These are phyloP conservation scores for Lordiphosa collinella DNA, from an alignment of 1,140 invertebrate genomes.

Conservation along the genomic window DNA sequence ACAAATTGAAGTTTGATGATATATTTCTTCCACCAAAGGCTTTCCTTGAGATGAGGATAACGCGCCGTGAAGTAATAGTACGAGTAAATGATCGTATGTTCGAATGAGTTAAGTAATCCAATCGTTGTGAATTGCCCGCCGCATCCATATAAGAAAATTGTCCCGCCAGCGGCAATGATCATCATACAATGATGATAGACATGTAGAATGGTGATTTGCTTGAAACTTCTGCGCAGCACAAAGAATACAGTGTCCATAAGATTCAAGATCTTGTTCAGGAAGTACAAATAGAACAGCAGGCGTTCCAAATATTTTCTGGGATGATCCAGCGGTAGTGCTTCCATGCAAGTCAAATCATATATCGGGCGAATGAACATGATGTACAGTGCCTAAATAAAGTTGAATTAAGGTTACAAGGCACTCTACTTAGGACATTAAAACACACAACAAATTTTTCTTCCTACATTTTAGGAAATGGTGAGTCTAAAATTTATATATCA, in stretches of 20 bases:
- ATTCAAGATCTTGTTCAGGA: background rate
- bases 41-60: background rate
- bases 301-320: background rate
- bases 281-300: background rate
- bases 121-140: background rate
- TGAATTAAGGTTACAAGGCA: too few relatives aligned
- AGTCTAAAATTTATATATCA: too few relatives aligned
- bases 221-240: background rate
- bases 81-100: background rate
- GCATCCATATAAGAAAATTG: background rate
- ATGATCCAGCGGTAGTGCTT: background rate
- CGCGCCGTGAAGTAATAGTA: background rate
- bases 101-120: background rate
- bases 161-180: background rate
- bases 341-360: background rate
- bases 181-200: constrained; percentile 4
- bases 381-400: background rate
- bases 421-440: too few relatives aligned
- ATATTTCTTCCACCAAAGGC: constrained; percentile 3
- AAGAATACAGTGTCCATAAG: constrained; percentile 1
- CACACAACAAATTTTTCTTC: too few relatives aligned
- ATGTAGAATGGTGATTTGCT: background rate
- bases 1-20: background rate
- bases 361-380: background rate
- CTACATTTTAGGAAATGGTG: too few relatives aligned